Base-by-base conservation (phyloP, 2,797 vertebrate species). In the Sebastes hopkinsi region DNA sequence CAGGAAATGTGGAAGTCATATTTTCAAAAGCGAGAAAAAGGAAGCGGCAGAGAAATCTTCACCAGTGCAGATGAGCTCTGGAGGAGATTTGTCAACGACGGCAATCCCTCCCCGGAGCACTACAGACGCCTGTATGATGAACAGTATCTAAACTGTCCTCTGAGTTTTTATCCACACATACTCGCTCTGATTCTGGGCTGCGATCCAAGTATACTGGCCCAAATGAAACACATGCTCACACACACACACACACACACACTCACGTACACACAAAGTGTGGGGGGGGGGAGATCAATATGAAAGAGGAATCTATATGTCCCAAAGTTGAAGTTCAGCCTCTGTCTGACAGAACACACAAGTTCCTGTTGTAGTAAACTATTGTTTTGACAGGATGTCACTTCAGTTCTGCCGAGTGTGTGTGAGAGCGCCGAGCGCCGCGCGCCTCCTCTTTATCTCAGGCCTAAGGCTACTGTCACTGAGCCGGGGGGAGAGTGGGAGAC, bases 401-500 rank as follows among this genome's bases (percentile, higher is more conserved):
- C 97, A 97, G 97, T 98, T 97, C 96, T 94, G 91, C 92, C 69
- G 88, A 88, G 91, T 92, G 93, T 94, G 92, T 94, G 92, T 92
- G 91, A 94, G 93, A 94, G 94, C 92, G 93, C 92, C 88, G 90
- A 84, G 94, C 88, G 89, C 90, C 90, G 92, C 88, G 91, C 90
- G 92, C 95, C 96, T 97, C 97, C 97, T 98, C 97, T 98, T 97
- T 98, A 97, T 97, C 96, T 97, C 96, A 96, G 94, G 96, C 98
- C 97, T 97, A 96, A 97, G 98, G 98, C 97, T 98, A 98, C 97
- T 99, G 97, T 98, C 98, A 98, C 96, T 95, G 97, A 96, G 96
- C 97, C 96, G 96, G 97, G 97, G 97, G 96, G 97, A 96, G 94
- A 96, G 96, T 96, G 96, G 95, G 90, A 95, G 96, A 95, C 89